Base-by-base conservation (phyloP, 2,888 invertebrate species). In the Cataglyphis livida region DNA sequence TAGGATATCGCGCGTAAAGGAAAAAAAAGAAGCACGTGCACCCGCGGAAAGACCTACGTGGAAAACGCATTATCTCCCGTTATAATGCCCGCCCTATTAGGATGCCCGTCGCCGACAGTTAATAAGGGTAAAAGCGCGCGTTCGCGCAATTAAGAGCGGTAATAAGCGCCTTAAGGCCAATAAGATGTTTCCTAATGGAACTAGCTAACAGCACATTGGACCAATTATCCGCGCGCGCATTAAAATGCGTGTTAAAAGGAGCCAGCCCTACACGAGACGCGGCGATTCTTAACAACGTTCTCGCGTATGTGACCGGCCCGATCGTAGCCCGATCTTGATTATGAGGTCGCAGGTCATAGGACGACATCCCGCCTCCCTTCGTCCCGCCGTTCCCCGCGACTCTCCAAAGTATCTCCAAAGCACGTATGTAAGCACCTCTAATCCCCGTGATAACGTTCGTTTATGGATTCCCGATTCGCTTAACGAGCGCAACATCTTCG, bases 151-250 rank as follows among this genome's bases (percentile, higher is more conserved):
- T 94, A 93, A 92, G 91, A 92, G 90, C 87, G 89, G 90, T 91
- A 93, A 93, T 94, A 94, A 93, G 90, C 92, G 90, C 93, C 93
- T 93, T 93, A 92, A 92, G 90, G 91, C 92, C 93, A 94, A 94
- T 94, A 94, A 94, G 94, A 94, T 93, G 94, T 91, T 92, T 91
- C 89, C 91, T 93, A 94, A 94, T 94, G 93, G 92, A 91, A 91
- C 90, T 70, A 85, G 91, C 91, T 94, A 93, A 93, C 91, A 90
- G 91, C 91, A 90, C 91, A 90, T 91, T 88, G 92, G 87, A 88
- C 92, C 94, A 94, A 94, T 94, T 94, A 94, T 93, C 93, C 84
- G 83, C 66, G 85, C 82, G 82, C 84, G 82, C 84, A 88, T 90
- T 90, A 90, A 90, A 90, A 89, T 88, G 82, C 79, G 85, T 73